Base-by-base conservation (phyloP, 2,797 vertebrate species). In the Clarias laeviceps region DNA sequence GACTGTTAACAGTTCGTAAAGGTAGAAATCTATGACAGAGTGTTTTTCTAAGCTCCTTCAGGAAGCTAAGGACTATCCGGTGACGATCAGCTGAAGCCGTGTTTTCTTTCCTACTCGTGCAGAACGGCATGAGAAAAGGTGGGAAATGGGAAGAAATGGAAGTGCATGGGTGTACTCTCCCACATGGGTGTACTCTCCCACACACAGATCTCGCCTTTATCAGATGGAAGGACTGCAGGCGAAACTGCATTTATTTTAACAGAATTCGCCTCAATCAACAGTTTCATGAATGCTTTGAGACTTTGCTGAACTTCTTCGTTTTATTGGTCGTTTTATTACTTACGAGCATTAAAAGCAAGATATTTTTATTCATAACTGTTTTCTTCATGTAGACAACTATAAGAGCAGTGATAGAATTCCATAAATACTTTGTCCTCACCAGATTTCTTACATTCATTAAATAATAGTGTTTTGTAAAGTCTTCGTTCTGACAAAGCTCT, bases 91-190 rank as follows among this genome's bases (percentile, higher is more conserved):
- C n/a, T 50, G 34, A 83, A 73, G 69, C 57, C 57, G 62, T 62
- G 68, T 73, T 73, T 73, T 73, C 34, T 9, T 45, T 72, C 57
- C 8, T 7, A 56, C 27, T 65, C 22, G n/a, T 50, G 59, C 22
- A 4, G 50, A 62, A 54, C 72, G 22, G 27, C 22, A 20, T 64
- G 59, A 54, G 62, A 83, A 74, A 54, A 74, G 69, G 59, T 62
- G 40, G 27, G 6, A 29, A 65, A 20, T 24, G 37, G 37, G n/a
- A 83, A 22, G 56, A 90, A 87, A 89, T 88, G 89, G 89, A 93
- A 90, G 93, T 89, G 84, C 89, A 66, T 4, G 40, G 27, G 40
- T 32, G 62, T 81, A 15, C 45, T 0, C 2, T 22, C 78, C 61
- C 29, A 66, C 61, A 65, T 3, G 40, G n/a, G 40, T 32, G 61